Evolutionary conservation across 2,888 invertebrate species (phyloP), one percentile per base, ranked within the genome.

Genomic region (Sesia apiformis): DNA sequence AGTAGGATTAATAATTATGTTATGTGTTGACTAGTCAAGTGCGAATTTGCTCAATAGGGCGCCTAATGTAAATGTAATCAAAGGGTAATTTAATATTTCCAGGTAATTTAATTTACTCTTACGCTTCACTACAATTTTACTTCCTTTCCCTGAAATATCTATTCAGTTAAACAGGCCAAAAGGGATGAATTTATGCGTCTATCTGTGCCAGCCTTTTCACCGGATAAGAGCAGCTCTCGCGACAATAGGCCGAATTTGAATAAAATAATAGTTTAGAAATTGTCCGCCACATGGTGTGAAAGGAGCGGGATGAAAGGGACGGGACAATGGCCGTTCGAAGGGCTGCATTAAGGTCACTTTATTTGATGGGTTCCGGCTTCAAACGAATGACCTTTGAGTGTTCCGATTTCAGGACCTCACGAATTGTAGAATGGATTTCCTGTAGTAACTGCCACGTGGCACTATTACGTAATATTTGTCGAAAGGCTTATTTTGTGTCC

Each of bases 181-280:
- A 23, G 23, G 23, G 23, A 23, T 2, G 23, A 23, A 23, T 23
- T 23, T 23, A 23, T 23, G 23, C 23, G 23, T 23, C 23, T 23
- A 23, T 23, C 23, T 23, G 23, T 23, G 23, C 23, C 23, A 38
- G 59, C 58, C 69, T 64, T 70, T 72, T 66, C 66, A 68, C 58
- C 57, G 66, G 63, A 64, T 65, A 64, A 71, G 53, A 58, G 67
- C 64, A 65, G 64, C 63, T 60, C 51, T 46, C 59, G 63, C 62
- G 68, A 79, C 76, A 81, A 80, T 70, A 69, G 73, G 60, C 57
- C 54, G 69, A 72, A 81, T 82, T 82, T 83, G 79, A 83, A 83
- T 84, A 82, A 82, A 81, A 84, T 82, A 81, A 81, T 82, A 82
- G 80, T 81, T 76, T 66, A 63, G 67, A 63, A 74, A 72, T 71